Conservation (phyloP, 92 coral and sea anemone genomes). For the Heliopora coerulea region DNA sequence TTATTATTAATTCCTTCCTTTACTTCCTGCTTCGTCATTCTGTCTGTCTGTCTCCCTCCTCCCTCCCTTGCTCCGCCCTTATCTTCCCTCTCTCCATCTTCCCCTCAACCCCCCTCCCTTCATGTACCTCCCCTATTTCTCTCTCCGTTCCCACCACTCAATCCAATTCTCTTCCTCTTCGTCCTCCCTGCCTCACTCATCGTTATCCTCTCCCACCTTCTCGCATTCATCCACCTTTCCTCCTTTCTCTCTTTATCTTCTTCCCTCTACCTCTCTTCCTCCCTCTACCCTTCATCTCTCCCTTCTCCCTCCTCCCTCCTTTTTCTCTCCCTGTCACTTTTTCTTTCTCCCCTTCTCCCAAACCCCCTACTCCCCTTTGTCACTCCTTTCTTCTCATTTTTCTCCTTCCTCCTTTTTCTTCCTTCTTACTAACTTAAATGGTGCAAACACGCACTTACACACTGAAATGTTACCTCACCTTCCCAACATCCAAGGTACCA, state of each 20-base stretch:
- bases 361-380: not conserved
- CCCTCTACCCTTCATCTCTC: not conserved
- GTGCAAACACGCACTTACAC: no score
- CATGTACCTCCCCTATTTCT: not conserved
- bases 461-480: conserved; percentile 59
- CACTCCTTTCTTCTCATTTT: not conserved
- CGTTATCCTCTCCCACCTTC: no score
- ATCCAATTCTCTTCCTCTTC: not conserved
- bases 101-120: not conserved
- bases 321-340: not conserved
- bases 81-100: not conserved
- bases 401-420: not conserved
- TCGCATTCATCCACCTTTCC: not conserved
- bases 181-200: not conserved
- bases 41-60: not conserved
- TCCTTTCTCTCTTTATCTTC: not conserved
- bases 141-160: not conserved
- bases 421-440: not conserved
- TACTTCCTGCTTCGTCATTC: no score
- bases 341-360: no score
- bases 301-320: not conserved
- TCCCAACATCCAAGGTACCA: conserved; percentile 97
- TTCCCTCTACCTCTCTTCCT: not conserved
- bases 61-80: not conserved
- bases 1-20: no score